Evolutionary conservation across 1,140 invertebrate genomes (phyloP), one percentile per base, ranked within the genome.

Genomic region (Eumaeus atala): DNA sequence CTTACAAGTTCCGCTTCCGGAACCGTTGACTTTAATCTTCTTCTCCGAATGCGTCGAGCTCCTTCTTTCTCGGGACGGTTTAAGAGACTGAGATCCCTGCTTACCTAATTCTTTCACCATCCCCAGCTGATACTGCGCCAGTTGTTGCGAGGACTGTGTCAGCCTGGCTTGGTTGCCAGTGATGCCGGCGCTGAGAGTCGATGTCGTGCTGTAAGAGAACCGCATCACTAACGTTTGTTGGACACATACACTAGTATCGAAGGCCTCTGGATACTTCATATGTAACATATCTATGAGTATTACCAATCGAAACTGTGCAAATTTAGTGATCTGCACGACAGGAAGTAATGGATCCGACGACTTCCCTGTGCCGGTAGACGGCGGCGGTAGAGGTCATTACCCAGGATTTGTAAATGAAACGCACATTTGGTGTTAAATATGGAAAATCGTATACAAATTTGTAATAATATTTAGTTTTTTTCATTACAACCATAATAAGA

Each of bases 81-180:
- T 86, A 42, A 87, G 70, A n/a, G 85, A 88, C 40, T 84, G 83
- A 7, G 85, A 88, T 42, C 82, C 82, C 56, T 84, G 79, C 92
- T 92, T 93, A 96, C 95, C 95, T 91, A 95, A 89, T 87, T 96
- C 95, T 88, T 94, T 94, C 68, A 93, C 92, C 78, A 92, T 91
- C 56, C 93, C 91, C 18, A 95, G 95, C 64, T 96, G 94, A 86
- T 96, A 96, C 71, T 93, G 95, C 65, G 95, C 92, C 42, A 96
- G 96, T 70, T 96, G 94, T 84, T 97, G 95, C 61, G 96, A 97
- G 56, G 95, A 95, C 87, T 97, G 96, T 74, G 97, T 97, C 60
- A 98, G 91, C 70, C 95, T 92, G 14, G 96, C 96, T 81, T 97
- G 96, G 74, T 94, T 96, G 66, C 96, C 95, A 42, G 95, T 97